Percentiles rank a stretch among this genome's conserved stretches.
Evolutionary conservation across 1,140 invertebrate species (phyloP).

Genomic region (Halesus radiatus): DNA sequence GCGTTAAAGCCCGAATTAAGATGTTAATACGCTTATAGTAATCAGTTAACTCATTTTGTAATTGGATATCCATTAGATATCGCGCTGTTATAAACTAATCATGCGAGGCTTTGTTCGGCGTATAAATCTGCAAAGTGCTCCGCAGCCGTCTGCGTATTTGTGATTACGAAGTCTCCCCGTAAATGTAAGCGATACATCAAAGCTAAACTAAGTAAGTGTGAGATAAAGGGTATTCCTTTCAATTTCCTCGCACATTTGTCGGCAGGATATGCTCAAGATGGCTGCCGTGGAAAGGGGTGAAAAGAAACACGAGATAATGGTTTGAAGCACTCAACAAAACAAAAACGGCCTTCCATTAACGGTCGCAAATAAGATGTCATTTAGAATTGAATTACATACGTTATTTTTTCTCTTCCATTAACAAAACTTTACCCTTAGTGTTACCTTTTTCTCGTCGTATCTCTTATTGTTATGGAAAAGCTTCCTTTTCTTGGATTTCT

Average conservation of each 20-base stretch:
- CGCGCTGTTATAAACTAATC: not conserved
- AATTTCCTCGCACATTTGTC: conserved; percentile 17
- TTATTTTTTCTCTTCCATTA: conserved; percentile 6
- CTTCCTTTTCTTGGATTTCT: not conserved
- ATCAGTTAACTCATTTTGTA: not conserved
- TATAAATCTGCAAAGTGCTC: not conserved
- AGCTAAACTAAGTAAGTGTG: conserved; percentile 4
- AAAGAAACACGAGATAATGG: conserved; percentile 41
- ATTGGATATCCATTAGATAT: not conserved
- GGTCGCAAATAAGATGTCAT: conserved; percentile 43
- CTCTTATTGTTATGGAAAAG: conserved; percentile 2
- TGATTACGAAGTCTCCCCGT: not conserved
- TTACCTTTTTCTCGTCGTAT: not conserved
- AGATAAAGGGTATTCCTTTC: conserved; percentile 21
- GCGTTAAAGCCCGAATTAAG: no score
- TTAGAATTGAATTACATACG: conserved; percentile 52
- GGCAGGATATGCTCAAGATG: not conserved
- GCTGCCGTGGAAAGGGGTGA: not conserved
- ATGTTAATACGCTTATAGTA: no score
- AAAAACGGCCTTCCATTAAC: conserved; percentile 49
- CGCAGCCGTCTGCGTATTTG: not conserved
- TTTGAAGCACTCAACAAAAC: conserved; percentile 47
- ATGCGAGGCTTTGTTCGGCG: not conserved
- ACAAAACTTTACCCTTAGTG: conserved; percentile 10
- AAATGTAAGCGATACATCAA: conserved; percentile 7